A percentile compares a stretch with the other conserved stretches of the same genome.
Conservation (phyloP, 2,888 invertebrate species). For the Sarcophaga carnaria region DNA sequence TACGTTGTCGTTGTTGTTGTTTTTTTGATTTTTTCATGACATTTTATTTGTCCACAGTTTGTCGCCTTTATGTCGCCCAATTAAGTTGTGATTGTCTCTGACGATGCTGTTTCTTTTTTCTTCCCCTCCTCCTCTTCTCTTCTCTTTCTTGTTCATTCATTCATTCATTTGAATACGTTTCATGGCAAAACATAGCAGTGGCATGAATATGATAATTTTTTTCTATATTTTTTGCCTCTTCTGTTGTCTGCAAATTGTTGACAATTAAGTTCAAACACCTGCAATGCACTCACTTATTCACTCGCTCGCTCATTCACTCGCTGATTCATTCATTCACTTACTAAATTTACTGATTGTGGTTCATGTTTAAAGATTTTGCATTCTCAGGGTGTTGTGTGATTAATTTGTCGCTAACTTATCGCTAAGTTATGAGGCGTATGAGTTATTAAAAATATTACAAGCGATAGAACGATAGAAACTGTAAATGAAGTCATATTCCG, state of each 20-base stretch:
- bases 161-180: conserved; percentile 20
- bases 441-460: conserved; percentile 10
- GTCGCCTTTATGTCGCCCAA: conserved; percentile 68
- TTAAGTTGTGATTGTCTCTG: conserved; percentile 65
- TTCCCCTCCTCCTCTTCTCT: conserved; percentile 9
- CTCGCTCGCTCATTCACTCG: conserved; percentile 15
- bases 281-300: conserved; percentile 58
- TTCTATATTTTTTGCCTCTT: conserved; percentile 26
- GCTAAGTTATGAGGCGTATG: conserved; percentile 23
- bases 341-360: conserved; percentile 29
- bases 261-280: conserved; percentile 69
- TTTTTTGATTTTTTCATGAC: conserved; percentile 39
- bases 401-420: not conserved
- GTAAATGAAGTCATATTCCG: too few species aligned
- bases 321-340: conserved; percentile 21
- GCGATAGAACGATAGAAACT: too few species aligned
- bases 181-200: not conserved
- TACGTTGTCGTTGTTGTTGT: conserved; percentile 13
- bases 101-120: conserved; percentile 50
- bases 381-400: not conserved
- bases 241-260: conserved; percentile 51
- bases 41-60: conserved; percentile 60
- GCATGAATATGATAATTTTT: conserved; percentile 1
- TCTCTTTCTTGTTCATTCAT: conserved; percentile 26
- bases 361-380: conserved; percentile 30